These are phyloP conservation scores for Campylomormyrus tamandua DNA, from an alignment of 2,113 vertebrate genomes.

Conservation along the genomic window DNA sequence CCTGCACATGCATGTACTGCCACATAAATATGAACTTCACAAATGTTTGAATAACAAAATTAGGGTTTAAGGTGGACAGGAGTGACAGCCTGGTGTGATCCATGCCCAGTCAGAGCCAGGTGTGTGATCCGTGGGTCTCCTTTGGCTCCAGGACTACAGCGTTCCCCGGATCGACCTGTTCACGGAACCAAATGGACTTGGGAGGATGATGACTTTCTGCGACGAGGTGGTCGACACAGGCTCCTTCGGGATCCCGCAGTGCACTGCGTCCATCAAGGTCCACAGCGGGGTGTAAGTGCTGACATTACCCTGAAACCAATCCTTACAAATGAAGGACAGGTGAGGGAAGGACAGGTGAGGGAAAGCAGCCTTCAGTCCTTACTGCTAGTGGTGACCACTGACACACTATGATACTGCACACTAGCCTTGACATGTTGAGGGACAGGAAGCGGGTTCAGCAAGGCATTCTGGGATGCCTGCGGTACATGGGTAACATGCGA, in stretches of 20 bases:
- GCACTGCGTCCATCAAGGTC: conserved; percentile 85
- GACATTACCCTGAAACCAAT: not conserved
- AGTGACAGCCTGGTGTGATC: not conserved
- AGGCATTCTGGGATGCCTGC: not conserved
- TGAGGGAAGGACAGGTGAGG: not conserved
- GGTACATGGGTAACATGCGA: too few relatives aligned
- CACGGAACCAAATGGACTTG: conserved; percentile 77
- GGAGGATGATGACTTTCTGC: conserved; percentile 69
- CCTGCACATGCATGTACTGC: not conserved
- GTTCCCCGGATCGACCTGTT: conserved; percentile 80
- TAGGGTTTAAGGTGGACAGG: not conserved
- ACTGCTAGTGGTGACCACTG: not conserved
- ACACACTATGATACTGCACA: not conserved
- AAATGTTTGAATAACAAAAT: not conserved
- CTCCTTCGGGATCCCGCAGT: conserved; percentile 71
- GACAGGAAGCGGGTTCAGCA: not conserved
- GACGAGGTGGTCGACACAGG: conserved; percentile 74
- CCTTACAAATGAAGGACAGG: not conserved
- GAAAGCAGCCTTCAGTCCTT: not conserved
- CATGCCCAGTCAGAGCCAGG: not conserved
- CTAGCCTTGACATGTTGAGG: not conserved
- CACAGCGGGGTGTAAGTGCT: conserved; percentile 85
- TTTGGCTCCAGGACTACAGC: conserved; percentile 75
- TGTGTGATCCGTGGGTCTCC: not conserved
- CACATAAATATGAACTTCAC: not conserved